phyloP scores from a whole-genome alignment of 2,888 invertebrate species.

The Aspidiotus destructor region DNA sequence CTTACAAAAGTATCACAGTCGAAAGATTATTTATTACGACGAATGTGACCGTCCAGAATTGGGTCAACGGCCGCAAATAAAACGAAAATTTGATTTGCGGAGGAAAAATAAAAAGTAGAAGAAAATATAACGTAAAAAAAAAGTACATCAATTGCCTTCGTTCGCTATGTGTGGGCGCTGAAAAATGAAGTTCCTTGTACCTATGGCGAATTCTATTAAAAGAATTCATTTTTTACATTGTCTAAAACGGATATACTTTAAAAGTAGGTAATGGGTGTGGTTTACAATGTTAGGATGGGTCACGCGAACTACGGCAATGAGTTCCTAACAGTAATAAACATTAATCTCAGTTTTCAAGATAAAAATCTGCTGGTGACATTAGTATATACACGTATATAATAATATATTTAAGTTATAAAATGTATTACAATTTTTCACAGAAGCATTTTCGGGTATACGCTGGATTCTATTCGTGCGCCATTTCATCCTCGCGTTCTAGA shows the following conservation, averaged over 20 bases:
- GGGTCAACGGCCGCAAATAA: too few species aligned
- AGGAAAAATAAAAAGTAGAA: too few species aligned
- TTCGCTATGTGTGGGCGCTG: too few species aligned
- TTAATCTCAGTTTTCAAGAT: constrained; percentile 2
- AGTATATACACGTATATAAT: neutral
- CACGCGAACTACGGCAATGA: constrained; percentile 16
- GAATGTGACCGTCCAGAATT: too few species aligned
- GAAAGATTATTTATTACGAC: too few species aligned
- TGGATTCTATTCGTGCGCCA: neutral
- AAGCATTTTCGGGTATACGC: neutral
- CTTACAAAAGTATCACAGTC: too few species aligned
- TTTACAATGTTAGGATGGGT: constrained; percentile 20
- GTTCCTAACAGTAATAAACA: constrained; percentile 1
- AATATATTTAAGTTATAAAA: neutral
- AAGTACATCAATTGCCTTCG: too few species aligned
- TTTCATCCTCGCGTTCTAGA: neutral
- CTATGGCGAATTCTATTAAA: constrained; percentile 12
- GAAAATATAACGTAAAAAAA: too few species aligned
- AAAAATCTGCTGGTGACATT: constrained; percentile 2
- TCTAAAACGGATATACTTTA: constrained; percentile 23
- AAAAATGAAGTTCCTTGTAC: too few species aligned
- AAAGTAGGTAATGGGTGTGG: constrained; percentile 27
- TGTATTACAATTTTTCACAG: neutral
- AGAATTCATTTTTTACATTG: constrained; percentile 26
- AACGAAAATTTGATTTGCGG: too few species aligned